A percentile compares a stretch with the other conserved stretches of the same genome.
Evolutionary conservation across 2,797 vertebrate genomes (phyloP).

Genomic region (Semotilus atromaculatus): DNA sequence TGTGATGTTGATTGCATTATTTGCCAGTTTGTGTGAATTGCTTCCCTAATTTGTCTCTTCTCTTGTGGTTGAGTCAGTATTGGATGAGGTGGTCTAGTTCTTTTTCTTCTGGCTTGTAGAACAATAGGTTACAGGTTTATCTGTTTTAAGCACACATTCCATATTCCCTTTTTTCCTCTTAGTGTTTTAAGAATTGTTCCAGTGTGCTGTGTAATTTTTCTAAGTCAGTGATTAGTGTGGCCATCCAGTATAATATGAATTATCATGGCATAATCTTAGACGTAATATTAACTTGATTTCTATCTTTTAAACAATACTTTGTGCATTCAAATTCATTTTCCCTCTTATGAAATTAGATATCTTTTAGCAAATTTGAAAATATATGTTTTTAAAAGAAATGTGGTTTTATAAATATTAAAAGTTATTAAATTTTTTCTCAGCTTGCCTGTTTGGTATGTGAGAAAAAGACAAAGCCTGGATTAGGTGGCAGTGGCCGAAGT

Average conservation of each 20-base stretch:
- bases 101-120: slow-evolving; percentile 3
- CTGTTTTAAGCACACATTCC: background rate
- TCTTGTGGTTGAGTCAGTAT: slow-evolving; percentile 24
- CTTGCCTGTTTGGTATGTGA: background rate
- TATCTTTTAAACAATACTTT: background rate
- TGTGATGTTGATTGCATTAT: slow-evolving; percentile 50
- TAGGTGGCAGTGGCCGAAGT: background rate
- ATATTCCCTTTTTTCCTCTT: background rate
- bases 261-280: background rate
- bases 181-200: background rate
- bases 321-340: background rate
- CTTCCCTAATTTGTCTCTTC: slow-evolving; percentile 42
- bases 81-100: slow-evolving; percentile 28
- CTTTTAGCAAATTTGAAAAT: background rate
- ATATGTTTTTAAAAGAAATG: too few relatives aligned
- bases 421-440: too few relatives aligned
- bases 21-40: slow-evolving; percentile 41
- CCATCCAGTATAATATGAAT: background rate
- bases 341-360: background rate
- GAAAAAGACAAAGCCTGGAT: background rate
- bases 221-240: background rate
- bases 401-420: background rate
- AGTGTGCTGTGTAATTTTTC: background rate
- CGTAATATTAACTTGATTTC: background rate
- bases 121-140: slow-evolving; percentile 31